phyloP scores from a whole-genome alignment of 2,113 vertebrate genomes.

The Hyperoodon ampullatus region DNA sequence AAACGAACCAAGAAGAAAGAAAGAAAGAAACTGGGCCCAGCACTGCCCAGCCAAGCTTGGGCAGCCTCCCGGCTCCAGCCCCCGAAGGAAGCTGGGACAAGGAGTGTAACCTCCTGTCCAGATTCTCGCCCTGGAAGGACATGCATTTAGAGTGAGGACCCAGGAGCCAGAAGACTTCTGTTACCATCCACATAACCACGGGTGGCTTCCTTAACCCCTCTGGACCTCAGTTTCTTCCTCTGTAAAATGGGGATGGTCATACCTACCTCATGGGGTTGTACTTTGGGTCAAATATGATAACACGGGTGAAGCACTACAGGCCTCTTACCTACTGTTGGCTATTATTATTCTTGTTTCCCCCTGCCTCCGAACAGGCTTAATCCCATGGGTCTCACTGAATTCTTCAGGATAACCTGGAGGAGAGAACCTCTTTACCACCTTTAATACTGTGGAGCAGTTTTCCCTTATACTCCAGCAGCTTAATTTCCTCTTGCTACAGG shows the following conservation, averaged over 20 bases:
- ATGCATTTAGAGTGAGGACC: background rate
- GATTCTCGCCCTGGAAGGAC: background rate
- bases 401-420: background rate
- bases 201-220: background rate
- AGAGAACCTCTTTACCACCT: background rate
- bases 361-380: background rate
- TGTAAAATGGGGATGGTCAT: background rate
- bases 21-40: background rate
- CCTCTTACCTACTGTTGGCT: background rate
- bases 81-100: no score
- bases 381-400: background rate
- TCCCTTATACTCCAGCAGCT: background rate
- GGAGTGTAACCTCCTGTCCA: rapidly evolving
- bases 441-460: background rate
- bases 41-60: background rate
- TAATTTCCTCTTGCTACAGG: background rate
- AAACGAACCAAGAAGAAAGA: background rate
- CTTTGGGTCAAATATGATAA: background rate
- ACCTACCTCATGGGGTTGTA: background rate
- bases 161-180: rapidly evolving
- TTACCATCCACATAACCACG: background rate
- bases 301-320: background rate
- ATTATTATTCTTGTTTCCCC: background rate
- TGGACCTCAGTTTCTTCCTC: background rate
- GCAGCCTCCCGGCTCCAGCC: no score